Percentiles rank a stretch among this genome's conserved stretches.
phyloP scores from a whole-genome alignment of 2,888 invertebrate species.

The Oscheius sp. region DNA sequence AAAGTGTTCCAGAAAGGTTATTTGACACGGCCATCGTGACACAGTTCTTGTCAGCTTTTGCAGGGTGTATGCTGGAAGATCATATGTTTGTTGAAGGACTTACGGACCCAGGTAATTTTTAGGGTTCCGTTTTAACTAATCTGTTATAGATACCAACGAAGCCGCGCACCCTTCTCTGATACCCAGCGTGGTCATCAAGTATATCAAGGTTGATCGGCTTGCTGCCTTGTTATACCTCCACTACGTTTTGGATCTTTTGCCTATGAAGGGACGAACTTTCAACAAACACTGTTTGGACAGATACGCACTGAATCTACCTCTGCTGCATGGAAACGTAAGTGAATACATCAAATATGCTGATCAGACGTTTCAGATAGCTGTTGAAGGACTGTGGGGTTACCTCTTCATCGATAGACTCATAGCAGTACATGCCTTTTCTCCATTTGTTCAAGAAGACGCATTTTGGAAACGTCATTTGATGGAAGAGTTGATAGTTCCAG shows the following conservation, averaged over 20 bases:
- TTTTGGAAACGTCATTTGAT: slow-evolving; percentile 16
- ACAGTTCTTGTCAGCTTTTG: slow-evolving; percentile 53
- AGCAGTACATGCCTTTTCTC: not conserved
- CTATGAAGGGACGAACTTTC: slow-evolving; percentile 21
- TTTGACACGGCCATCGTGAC: slow-evolving; percentile 50
- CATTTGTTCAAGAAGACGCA: slow-evolving; percentile 5
- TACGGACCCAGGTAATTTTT: slow-evolving; percentile 1
- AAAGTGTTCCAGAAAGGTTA: slow-evolving; percentile 31
- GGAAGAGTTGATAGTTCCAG: slow-evolving; percentile 9
- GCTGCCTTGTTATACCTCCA: slow-evolving; percentile 36
- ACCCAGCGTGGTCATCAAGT: slow-evolving; percentile 14
- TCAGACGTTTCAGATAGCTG: slow-evolving; percentile 20
- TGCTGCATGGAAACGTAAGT: slow-evolving; percentile 15
- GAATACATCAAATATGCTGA: not conserved
- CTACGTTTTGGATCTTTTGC: slow-evolving; percentile 31
- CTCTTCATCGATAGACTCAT: slow-evolving; percentile 33
- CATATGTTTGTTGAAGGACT: slow-evolving; percentile 23
- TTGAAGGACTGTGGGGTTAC: slow-evolving; percentile 36
- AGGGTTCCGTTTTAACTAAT: not conserved
- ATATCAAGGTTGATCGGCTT: slow-evolving; percentile 19
- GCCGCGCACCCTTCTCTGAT: not conserved
- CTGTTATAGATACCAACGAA: slow-evolving; percentile 11
- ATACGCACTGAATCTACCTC: slow-evolving; percentile 15
- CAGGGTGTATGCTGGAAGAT: slow-evolving; percentile 50
- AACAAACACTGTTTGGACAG: slow-evolving; percentile 16